Conservation (phyloP, 2,888 invertebrate species). For the Oligia fasciuncula region DNA sequence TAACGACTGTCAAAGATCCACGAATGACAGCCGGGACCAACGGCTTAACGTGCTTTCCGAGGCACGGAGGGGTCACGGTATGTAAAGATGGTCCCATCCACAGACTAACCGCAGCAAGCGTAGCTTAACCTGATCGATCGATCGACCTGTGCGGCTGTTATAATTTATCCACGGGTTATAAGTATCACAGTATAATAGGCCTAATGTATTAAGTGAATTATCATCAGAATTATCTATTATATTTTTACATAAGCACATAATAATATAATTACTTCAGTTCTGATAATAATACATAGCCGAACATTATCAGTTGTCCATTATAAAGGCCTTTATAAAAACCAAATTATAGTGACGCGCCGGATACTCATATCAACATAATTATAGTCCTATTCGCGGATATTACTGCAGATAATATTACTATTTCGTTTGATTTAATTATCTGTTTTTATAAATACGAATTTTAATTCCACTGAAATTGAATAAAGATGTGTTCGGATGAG, state of each 20-base stretch:
- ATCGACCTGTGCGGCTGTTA: no score
- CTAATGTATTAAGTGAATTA: background rate
- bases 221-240: conserved; percentile 10
- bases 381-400: background rate
- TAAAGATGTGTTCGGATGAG: background rate
- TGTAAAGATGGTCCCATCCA: no score
- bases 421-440: background rate
- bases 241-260: conserved; percentile 13
- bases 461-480: background rate
- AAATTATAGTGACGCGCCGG: conserved; percentile 18
- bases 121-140: no score
- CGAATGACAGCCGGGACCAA: no score
- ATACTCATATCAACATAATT: conserved; percentile 19
- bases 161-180: no score
- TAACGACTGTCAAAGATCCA: no score
- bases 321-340: background rate
- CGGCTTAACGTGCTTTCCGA: no score
- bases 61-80: no score
- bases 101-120: no score
- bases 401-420: background rate
- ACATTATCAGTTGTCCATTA: conserved; percentile 25
- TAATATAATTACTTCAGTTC: background rate
- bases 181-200: background rate
- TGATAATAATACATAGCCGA: conserved; percentile 23
- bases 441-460: conserved; percentile 1